Evolutionary conservation across 2,113 vertebrate genomes (phyloP).

Genomic region (Neoarius graeffei): DNA sequence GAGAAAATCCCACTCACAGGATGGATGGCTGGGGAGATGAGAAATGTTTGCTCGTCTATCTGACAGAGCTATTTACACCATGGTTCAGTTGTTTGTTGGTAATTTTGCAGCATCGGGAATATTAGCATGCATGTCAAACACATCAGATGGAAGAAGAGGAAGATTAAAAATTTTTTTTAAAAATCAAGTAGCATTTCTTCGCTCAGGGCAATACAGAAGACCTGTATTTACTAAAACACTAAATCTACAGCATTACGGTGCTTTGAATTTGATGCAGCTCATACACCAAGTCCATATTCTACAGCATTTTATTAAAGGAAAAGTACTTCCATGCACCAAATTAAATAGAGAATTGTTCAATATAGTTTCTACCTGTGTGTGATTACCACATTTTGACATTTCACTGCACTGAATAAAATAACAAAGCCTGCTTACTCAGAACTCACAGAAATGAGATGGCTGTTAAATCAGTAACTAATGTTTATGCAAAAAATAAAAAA

Average conservation of each 20-base stretch:
- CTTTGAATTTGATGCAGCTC: background rate
- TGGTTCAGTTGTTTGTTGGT: conserved; percentile 17
- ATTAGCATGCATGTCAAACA: conserved; percentile 7
- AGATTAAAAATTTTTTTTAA: background rate
- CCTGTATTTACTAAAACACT: background rate
- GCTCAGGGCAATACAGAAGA: background rate
- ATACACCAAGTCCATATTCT: background rate
- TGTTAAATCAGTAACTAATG: no score
- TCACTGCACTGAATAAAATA: background rate
- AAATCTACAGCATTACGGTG: background rate
- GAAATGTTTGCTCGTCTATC: background rate
- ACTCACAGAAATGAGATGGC: background rate
- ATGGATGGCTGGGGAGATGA: conserved; percentile 46
- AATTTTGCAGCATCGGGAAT: conserved; percentile 32
- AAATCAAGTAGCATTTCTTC: background rate
- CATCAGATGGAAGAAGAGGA: background rate
- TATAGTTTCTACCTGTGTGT: background rate
- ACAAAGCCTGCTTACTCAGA: background rate
- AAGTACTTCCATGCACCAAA: background rate
- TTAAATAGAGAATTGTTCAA: background rate
- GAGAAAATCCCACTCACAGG: conserved; percentile 26
- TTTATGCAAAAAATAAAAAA: background rate
- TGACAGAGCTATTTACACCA: conserved; percentile 17
- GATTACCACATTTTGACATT: background rate
- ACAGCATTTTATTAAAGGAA: background rate